A percentile compares a stretch with the other conserved stretches of the same genome.
Conservation (phyloP, 2,113 vertebrate species). For the Clupea harengus region DNA sequence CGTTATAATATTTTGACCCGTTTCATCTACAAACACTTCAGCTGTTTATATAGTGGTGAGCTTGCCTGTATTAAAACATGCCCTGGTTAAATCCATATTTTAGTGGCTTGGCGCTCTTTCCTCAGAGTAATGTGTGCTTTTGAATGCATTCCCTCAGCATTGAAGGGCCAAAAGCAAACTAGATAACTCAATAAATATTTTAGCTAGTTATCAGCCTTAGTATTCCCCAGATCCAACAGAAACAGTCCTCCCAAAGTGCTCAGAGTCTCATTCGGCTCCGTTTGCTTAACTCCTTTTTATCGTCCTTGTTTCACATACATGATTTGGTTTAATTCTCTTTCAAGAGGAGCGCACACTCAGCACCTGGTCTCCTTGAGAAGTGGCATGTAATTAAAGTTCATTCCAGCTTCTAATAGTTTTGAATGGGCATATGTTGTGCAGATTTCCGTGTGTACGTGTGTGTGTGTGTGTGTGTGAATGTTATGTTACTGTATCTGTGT, state of each 20-base stretch:
- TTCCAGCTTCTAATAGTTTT: neutral
- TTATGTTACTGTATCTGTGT: neutral
- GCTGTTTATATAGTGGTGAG: neutral
- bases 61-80: neutral
- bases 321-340: neutral
- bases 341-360: neutral
- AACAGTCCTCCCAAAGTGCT: neutral
- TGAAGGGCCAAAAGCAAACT: neutral
- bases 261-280: neutral
- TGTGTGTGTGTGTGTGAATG: neutral
- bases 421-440: neutral
- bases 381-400: slow-evolving; percentile 2
- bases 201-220: neutral
- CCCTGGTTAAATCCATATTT: neutral
- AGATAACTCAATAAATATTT: slow-evolving; percentile 1
- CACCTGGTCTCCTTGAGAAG: neutral
- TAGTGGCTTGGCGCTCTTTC: neutral
- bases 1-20: neutral
- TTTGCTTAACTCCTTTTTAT: neutral
- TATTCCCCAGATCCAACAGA: neutral
- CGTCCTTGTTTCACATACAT: neutral
- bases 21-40: neutral
- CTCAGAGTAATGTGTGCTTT: neutral
- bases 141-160: neutral
- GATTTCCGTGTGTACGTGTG: neutral